Evolutionary conservation across 2,888 invertebrate species (phyloP).

Genomic region (Rotaria sp.): DNA sequence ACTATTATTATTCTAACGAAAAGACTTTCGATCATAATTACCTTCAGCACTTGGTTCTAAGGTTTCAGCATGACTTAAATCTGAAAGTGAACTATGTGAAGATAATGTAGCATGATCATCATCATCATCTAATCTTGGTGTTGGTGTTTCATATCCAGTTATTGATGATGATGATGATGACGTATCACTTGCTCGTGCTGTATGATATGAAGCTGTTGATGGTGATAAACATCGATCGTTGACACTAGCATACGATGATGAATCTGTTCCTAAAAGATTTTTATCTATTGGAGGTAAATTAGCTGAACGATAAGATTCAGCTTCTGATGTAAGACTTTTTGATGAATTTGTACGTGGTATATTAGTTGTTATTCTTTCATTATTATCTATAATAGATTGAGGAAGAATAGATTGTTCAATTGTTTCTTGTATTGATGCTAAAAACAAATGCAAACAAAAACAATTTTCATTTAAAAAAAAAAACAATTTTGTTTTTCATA

Average conservation of each 20-base stretch:
- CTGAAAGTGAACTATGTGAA: background rate
- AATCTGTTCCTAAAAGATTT: background rate
- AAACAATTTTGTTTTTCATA: background rate
- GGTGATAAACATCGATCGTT: background rate
- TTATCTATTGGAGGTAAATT: background rate
- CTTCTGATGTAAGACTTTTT: background rate
- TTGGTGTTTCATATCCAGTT: slow-evolving; percentile 16
- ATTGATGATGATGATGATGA: background rate
- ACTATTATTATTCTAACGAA: no score
- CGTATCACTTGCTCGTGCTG: background rate
- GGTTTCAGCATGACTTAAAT: slow-evolving; percentile 29
- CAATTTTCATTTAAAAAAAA: no score
- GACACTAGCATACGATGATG: background rate
- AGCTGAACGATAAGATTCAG: slow-evolving; percentile 17
- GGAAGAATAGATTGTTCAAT: no score
- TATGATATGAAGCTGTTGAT: slow-evolving; percentile 7
- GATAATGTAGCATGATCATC: background rate
- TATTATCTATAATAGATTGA: background rate
- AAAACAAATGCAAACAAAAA: background rate
- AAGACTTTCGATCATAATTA: background rate
- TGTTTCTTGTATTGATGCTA: background rate
- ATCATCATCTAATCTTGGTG: background rate
- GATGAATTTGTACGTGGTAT: background rate
- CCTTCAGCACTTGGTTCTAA: slow-evolving; percentile 9
- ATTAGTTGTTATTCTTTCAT: background rate